These are phyloP conservation scores for Lypha dubia DNA, from an alignment of 2,888 invertebrate species.

Conservation along the genomic window DNA sequence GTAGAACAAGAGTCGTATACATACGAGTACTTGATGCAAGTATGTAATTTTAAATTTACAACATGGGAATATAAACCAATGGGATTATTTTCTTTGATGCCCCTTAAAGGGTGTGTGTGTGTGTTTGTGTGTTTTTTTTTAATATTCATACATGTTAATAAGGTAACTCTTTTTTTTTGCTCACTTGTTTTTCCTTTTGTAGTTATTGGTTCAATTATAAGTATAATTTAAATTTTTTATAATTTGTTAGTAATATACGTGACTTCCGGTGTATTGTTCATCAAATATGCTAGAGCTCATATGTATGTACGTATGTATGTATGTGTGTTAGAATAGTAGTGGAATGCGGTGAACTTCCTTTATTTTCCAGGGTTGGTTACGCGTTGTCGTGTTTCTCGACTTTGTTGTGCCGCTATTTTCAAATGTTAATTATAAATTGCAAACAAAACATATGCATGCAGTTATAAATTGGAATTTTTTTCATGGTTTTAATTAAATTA, in stretches of 20 bases:
- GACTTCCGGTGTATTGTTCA: conserved; percentile 27
- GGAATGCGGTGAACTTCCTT: neutral
- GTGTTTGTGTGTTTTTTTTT: neutral
- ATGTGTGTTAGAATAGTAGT: neutral
- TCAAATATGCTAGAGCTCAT: neutral
- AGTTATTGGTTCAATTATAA: no score
- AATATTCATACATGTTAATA: neutral
- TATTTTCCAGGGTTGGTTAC: neutral
- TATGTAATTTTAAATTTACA: neutral
- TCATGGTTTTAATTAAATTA: neutral
- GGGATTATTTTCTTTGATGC: conserved; percentile 1
- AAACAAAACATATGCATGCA: neutral
- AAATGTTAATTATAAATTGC: conserved; percentile 21
- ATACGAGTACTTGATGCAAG: neutral
- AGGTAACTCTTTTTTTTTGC: conserved; percentile 3
- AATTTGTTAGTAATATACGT: conserved; percentile 19
- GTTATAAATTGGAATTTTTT: neutral
- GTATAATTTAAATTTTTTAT: neutral
- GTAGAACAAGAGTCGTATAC: conserved; percentile 12
- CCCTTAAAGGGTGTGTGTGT: no score
- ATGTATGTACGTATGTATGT: neutral
- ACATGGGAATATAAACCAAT: neutral
- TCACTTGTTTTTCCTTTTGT: neutral
- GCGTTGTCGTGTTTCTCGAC: neutral
- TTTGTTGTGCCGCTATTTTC: neutral